Percentiles rank a stretch among this genome's conserved stretches.
Conservation (phyloP, 2,888 invertebrate species). For the Lacanobia oleracea region DNA sequence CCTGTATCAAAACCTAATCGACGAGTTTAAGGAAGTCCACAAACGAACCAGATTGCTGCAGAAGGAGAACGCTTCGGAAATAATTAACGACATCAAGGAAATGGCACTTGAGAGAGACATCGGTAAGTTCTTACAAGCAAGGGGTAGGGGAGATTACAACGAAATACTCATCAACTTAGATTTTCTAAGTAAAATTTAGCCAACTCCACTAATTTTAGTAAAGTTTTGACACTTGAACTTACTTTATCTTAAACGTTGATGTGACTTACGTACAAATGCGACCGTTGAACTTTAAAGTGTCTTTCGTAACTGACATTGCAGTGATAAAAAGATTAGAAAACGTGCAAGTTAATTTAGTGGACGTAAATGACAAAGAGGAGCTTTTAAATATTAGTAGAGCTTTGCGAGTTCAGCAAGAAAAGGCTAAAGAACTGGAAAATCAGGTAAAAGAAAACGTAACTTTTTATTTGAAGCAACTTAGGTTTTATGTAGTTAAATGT, state of each 20-base stretch:
- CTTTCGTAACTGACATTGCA: conserved; percentile 70
- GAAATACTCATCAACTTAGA: conserved; percentile 79
- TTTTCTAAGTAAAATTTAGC: conserved; percentile 53
- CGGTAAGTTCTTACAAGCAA: conserved; percentile 83
- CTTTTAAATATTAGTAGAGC: conserved; percentile 89
- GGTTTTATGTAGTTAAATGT: not conserved
- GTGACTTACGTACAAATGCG: conserved; percentile 39
- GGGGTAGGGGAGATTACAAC: conserved; percentile 71
- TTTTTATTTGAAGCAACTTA: not conserved
- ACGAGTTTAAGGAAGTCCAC: conserved; percentile 95
- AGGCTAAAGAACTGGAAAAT: conserved; percentile 85
- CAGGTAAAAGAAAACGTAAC: conserved; percentile 75
- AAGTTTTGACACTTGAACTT: conserved; percentile 67
- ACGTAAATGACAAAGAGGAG: conserved; percentile 92
- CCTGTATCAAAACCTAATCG: conserved; percentile 94
- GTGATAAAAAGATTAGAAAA: conserved; percentile 89
- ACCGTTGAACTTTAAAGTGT: conserved; percentile 32
- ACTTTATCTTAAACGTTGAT: conserved; percentile 41
- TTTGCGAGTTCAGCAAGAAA: conserved; percentile 89
- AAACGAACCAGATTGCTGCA: conserved; percentile 92
- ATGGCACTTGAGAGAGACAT: conserved; percentile 97
- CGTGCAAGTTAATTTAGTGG: conserved; percentile 91
- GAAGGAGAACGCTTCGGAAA: conserved; percentile 93
- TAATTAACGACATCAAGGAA: conserved; percentile 95
- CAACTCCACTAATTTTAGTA: conserved; percentile 64